Conservation (phyloP, 1,140 invertebrate genomes). For the Meteorus sp. region DNA sequence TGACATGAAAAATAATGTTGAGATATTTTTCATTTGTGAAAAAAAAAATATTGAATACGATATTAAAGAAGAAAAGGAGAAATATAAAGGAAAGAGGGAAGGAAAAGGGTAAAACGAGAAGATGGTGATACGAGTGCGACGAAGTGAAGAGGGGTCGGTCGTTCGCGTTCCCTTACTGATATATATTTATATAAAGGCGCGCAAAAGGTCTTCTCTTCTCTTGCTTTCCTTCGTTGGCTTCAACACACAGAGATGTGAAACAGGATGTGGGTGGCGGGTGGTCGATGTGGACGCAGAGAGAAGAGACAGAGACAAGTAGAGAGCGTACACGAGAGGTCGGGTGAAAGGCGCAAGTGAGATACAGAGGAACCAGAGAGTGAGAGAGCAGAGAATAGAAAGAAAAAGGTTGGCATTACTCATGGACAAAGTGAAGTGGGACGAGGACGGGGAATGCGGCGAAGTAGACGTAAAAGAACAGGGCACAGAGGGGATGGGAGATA, state of each 20-base stretch:
- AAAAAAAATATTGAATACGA: constrained; percentile 22
- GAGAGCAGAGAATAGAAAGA: too few species aligned
- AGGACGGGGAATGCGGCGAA: too few species aligned
- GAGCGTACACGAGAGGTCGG: too few species aligned
- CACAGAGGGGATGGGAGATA: too few species aligned
- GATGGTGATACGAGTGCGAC: too few species aligned
- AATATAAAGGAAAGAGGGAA: constrained; percentile 27
- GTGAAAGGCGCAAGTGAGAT: constrained; percentile 26
- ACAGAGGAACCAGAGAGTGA: constrained; percentile 29
- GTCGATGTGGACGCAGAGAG: constrained; percentile 6
- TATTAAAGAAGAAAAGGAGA: constrained; percentile 21
- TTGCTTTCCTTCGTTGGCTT: constrained; percentile 13
- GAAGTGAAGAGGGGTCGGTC: constrained; percentile 7
- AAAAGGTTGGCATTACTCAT: too few species aligned
- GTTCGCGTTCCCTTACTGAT: neutral
- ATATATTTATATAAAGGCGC: neutral
- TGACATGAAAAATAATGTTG: neutral
- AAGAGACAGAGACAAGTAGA: constrained; percentile 25
- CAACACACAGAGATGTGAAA: constrained; percentile 34
- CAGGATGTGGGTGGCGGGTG: constrained; percentile 35
- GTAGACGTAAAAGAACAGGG: too few species aligned
- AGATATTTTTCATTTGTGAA: constrained; percentile 23
- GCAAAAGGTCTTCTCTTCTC: neutral
- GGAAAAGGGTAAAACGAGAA: constrained; percentile 39
- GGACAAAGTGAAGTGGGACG: too few species aligned